Conservation (phyloP, 2,888 invertebrate species). For the Sturmia bella region DNA sequence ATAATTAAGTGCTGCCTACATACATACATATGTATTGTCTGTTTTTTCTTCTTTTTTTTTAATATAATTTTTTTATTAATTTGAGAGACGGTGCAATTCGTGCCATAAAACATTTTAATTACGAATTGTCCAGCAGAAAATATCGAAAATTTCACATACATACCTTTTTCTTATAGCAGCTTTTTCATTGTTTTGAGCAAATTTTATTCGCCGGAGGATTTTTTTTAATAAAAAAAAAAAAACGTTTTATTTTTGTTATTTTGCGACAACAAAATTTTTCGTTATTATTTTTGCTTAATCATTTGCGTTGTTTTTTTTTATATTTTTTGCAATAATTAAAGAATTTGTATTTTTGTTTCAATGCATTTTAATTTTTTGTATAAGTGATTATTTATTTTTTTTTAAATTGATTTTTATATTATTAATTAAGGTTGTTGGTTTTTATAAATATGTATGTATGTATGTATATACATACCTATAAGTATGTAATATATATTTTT, state of each 20-base stretch:
- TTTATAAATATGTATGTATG: constrained; percentile 26
- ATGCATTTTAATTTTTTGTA: constrained; percentile 11
- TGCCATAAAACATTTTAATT: constrained; percentile 42
- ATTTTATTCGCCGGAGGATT: constrained; percentile 13
- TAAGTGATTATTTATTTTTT: not conserved
- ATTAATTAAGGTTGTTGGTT: constrained; percentile 13
- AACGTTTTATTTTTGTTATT: not conserved
- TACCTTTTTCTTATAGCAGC: constrained; percentile 49
- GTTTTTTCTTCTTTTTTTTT: too few relatives aligned
- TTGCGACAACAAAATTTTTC: not conserved
- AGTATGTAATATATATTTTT: constrained; percentile 25
- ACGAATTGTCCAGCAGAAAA: constrained; percentile 25
- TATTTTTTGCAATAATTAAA: not conserved
- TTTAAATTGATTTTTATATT: constrained; percentile 4
- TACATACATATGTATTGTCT: too few relatives aligned
- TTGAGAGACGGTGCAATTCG: constrained; percentile 33
- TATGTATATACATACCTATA: not conserved
- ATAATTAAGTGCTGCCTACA: too few relatives aligned
- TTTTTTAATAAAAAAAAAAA: not conserved
- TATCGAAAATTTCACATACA: not conserved
- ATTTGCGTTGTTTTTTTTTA: constrained; percentile 2
- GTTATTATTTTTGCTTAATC: not conserved
- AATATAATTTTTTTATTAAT: not conserved
- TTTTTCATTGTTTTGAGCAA: constrained; percentile 47
- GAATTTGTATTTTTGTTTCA: constrained; percentile 3